phyloP scores from a whole-genome alignment of 2,797 vertebrate species.

The Gorsachius magnificus region DNA sequence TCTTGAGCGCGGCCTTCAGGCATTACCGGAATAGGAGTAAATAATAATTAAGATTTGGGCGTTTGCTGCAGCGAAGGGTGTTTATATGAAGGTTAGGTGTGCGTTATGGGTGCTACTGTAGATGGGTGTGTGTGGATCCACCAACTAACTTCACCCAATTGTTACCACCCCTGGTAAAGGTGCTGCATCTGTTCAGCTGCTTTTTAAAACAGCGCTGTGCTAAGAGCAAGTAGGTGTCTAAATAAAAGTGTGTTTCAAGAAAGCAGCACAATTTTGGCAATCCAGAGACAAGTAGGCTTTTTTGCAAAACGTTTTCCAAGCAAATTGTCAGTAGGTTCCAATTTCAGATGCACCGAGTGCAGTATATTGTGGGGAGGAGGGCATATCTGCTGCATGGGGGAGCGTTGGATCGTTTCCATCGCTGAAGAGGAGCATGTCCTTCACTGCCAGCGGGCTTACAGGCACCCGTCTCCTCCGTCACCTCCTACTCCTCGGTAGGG shows the following conservation, averaged over 20 bases:
- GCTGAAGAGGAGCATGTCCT: neutral
- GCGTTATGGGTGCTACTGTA: neutral
- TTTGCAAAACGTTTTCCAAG: neutral
- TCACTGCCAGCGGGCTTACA: neutral
- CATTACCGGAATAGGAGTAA: neutral
- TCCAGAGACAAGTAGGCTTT: neutral
- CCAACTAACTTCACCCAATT: neutral
- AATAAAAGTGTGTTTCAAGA: neutral
- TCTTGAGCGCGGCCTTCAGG: neutral
- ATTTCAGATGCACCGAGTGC: neutral
- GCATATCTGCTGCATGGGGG: neutral
- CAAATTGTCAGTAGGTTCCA: neutral
- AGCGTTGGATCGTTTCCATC: neutral
- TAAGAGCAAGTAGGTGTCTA: slow-evolving; percentile 29
- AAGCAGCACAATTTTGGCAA: slow-evolving; percentile 5
- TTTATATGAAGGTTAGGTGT: neutral
- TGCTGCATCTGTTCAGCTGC: neutral
- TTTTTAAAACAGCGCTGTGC: neutral
- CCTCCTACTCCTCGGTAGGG: neutral
- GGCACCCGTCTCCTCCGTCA: neutral
- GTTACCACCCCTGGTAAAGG: neutral
- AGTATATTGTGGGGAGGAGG: neutral
- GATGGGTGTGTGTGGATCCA: neutral
- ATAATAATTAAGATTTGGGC: slow-evolving; percentile 45
- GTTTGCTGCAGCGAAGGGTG: neutral